Evolutionary conservation across 1,140 invertebrate species (phyloP), one percentile per base, ranked within the genome.

Genomic region (Hylyphantes graminicola): DNA sequence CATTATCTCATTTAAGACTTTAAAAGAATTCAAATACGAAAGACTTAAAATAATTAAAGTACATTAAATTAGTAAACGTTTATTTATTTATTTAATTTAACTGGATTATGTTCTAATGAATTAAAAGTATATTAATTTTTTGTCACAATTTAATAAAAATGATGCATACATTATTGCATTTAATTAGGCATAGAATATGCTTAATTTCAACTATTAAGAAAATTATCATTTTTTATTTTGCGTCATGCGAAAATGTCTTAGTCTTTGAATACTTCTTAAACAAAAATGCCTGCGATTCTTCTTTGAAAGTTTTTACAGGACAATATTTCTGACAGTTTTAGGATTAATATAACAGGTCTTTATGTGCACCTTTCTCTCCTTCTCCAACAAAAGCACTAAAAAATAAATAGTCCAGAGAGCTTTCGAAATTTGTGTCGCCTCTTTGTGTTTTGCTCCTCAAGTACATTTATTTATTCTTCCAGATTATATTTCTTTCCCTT

Each of bases 261-360:
- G 15, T n/a, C 15, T n/a, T 15, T 64, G 61, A 19, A 64, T 8
- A 19, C 21, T 21, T n/a, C 17, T 64, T 64, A n/a, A 64, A 64
- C 61, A 50, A 50, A 64, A 67, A 67, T 15, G 51, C n/a, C 48
- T 48, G 48, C 19, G 51, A 50, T 63, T 21, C 51, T 51, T 13
- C 48, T 68, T 11, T 68, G n/a, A 15, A 13, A 53, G 67, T 70
- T 48, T 35, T 35, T 35, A 2, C 19, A 70, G 67, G 15, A 70
- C 48, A 35, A 59, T 59, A 74, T 74, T 57, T 74, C 54, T 74
- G 72, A 74, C 72, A 74, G 72, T 74, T 74, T 59, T 35, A 7
- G 35, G 72, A 74, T 74, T 74, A 74, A 74, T 74, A 74, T 74
- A 55, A 74, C 59, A 74, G 35, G 72, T 74, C 53, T 59, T 61